Base-by-base conservation (phyloP, 2,888 invertebrate genomes). In the Brachyptera putata region DNA sequence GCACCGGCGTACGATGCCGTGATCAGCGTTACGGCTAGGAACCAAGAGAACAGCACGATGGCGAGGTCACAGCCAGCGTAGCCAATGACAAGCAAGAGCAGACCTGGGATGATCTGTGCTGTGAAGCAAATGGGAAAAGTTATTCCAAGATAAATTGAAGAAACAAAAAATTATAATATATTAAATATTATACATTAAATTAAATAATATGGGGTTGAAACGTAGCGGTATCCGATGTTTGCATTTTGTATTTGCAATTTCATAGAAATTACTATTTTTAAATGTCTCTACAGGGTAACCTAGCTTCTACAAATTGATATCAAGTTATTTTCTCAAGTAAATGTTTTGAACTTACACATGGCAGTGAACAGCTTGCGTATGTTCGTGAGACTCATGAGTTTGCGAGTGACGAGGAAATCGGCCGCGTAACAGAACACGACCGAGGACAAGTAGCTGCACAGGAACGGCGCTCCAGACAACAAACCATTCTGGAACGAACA, bases 1-100 rank as follows among this genome's bases (percentile, higher is more conserved):
- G 86, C 86, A 36, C 86, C 86, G 2, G 86, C 86, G 70, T 87
- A 86, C 0, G 85, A 81, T 11, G 86, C 85, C 18, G 86, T 86
- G 67, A 87, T 84, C 61, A 86, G 76, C 11, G 84, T 84, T 3
- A 87, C 85, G 22, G 86, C 84, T 60, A 82, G 72, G 71, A 84
- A 86, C 86, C 86, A 87, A 16, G 84, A 76, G 36, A 83, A 72
- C 65, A 86, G 72, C 39, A 84, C 82, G 56, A 80, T 68, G 22
- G 74, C 70, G 56, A 84, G 77, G 69, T 82, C 76, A 68, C 83
- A 81, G 63, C 84, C 84, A 62, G 85, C 75, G 69, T 84, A 85
- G 43, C 84, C 84, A 68, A 86, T 83, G 25, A 80, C 69, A 36
- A 84, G 71, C 30, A 85, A 79, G 46, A 87, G 74, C 43, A 85